Conservation (phyloP, 37 sponge, comb jelly and placozoan species). For the Oopsacas minuta region DNA sequence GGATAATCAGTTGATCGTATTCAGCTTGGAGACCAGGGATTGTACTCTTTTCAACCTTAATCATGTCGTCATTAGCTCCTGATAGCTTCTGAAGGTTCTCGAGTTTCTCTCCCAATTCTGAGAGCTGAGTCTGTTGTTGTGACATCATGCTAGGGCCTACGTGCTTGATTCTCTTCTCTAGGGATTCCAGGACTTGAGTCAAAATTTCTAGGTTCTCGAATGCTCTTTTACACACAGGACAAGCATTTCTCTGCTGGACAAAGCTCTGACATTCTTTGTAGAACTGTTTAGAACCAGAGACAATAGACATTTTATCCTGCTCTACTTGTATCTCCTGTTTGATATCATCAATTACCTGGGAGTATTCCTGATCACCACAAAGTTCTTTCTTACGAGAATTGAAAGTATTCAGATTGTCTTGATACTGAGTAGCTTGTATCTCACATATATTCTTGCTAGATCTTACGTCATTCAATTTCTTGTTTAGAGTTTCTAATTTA, state of each 20-base stretch:
- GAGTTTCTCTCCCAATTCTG: slow-evolving; percentile 48
- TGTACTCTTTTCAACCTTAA: neutral
- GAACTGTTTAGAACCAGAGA: neutral
- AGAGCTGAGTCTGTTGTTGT: slow-evolving; percentile 60
- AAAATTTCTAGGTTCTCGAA: neutral
- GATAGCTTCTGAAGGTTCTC: slow-evolving; percentile 38
- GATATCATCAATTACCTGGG: neutral
- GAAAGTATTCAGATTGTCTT: neutral
- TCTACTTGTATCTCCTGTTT: neutral
- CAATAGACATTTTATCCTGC: neutral
- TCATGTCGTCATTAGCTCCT: neutral
- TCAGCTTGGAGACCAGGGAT: slow-evolving; percentile 10
- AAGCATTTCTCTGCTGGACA: neutral
- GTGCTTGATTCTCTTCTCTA: neutral
- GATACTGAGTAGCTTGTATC: neutral
- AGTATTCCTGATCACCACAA: neutral
- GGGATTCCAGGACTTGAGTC: neutral
- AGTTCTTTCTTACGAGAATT: neutral
- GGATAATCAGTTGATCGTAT: neutral
- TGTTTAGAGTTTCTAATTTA: neutral
- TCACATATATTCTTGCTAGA: neutral
- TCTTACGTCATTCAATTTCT: neutral
- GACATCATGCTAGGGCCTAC: neutral
- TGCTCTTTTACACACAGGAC: neutral
- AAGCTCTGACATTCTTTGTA: neutral